These are phyloP conservation scores for Strigops habroptila DNA, from an alignment of 2,113 vertebrate genomes.

Conservation along the genomic window DNA sequence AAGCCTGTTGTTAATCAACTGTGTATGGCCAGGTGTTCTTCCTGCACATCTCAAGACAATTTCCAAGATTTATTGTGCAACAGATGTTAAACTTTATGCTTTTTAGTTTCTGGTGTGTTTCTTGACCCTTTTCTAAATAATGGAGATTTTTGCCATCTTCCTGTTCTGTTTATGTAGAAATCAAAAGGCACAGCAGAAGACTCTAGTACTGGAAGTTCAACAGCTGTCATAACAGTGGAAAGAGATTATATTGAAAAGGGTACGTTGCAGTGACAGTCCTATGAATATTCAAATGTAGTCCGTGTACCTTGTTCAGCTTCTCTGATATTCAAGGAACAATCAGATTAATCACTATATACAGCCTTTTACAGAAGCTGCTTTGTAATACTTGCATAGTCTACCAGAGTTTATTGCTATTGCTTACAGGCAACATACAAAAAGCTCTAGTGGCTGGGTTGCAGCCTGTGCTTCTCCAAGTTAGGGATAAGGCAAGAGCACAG, in stretches of 20 bases:
- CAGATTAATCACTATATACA: neutral
- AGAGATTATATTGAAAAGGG: neutral
- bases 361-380: neutral
- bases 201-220: neutral
- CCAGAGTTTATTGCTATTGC: neutral
- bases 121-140: neutral
- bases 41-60: neutral
- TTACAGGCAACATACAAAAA: neutral
- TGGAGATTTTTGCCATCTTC: neutral
- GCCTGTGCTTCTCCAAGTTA: neutral
- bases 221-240: neutral
- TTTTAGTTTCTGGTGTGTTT: neutral
- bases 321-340: neutral
- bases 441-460: neutral
- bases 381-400: neutral
- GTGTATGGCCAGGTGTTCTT: neutral
- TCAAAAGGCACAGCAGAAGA: neutral
- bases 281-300: neutral
- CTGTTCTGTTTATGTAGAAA: neutral
- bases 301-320: neutral
- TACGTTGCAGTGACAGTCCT: neutral
- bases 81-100: neutral
- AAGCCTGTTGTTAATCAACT: neutral
- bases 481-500: neutral
- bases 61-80: neutral